Evolutionary conservation across 2,888 invertebrate species (phyloP).

Genomic region (Perithous albicinctus): DNA sequence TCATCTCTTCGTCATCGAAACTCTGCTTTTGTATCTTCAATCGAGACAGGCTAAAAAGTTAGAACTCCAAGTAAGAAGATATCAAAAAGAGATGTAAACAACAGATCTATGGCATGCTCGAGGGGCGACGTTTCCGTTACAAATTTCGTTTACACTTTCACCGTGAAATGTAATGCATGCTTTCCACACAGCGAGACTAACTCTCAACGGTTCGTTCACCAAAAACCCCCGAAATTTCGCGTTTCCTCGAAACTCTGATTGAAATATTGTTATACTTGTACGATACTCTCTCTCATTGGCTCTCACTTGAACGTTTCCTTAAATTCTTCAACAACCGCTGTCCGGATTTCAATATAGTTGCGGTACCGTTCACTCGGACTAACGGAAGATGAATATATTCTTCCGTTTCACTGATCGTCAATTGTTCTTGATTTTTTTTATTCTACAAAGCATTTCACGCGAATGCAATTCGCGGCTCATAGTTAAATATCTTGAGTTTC

Average conservation of each 20-base stretch:
- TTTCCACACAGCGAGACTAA: slow-evolving; percentile 25
- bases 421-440: background rate
- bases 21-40: background rate
- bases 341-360: background rate
- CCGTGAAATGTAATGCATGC: slow-evolving; percentile 60
- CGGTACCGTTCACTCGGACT: background rate
- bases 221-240: slow-evolving; percentile 33
- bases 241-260: background rate
- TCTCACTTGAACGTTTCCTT: background rate
- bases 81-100: slow-evolving; percentile 27
- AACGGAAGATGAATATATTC: slow-evolving; percentile 1
- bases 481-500: background rate
- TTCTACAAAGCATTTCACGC: background rate
- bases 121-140: slow-evolving; percentile 56
- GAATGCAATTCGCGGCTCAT: background rate
- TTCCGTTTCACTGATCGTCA: slow-evolving; percentile 8
- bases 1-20: slow-evolving; percentile 15
- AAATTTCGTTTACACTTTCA: slow-evolving; percentile 66
- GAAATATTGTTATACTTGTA: background rate
- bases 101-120: slow-evolving; percentile 18
- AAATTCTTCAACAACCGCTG: background rate
- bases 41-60: background rate
- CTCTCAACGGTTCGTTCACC: background rate
- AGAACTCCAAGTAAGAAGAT: background rate
- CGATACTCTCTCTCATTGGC: background rate